Base-by-base conservation (phyloP, 1,140 invertebrate genomes). In the Cotesia chilonis region DNA sequence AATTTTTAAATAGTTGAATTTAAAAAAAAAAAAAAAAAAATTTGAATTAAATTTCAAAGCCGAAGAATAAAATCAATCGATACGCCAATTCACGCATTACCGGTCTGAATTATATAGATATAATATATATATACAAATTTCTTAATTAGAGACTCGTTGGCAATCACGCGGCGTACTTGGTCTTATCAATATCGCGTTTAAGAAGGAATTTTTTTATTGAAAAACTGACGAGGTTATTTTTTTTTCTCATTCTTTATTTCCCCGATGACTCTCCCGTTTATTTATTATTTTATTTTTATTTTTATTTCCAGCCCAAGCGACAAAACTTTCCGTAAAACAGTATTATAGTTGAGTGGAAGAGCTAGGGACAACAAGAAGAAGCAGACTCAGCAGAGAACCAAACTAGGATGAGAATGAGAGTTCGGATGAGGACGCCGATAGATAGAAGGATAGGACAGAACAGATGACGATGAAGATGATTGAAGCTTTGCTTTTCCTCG, bases 71-170 rank as follows among this genome's bases (percentile, higher is more conserved):
- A 28, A 28, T 28, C 3, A 52, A 10, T 52, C 3, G 47, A 52
- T n/a, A 7, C 47, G 47, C 7, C 47, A 52, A 55, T 55, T 55
- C 28, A 28, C 28, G 28, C 28, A 1, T 28, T 47, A 6, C 5
- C 41, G 10, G 3, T 47, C 7, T 47, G 41, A 10, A 9, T 2
- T 47, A 47, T 47, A 47, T 47, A 47, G 10, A 47, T 47, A 47
- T 47, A 47, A 47, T 2, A 47, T 47, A 47, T 47, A 6, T 7
- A 47, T 47, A 47, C 10, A 47, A 36, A 37, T 68, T 68, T 60
- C 67, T 68, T 68, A 68, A 68, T 68, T 68, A 60, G 67, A 55
- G 59, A 68, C 59, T 68, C 67, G 55, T 68, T 55, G 55, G 35
- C 67, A 68, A 68, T 68, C 67, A 68, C 67, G 67, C 36, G 12